A percentile compares a stretch with the other conserved stretches of the same genome.
phyloP scores from a whole-genome alignment of 2,113 vertebrate genomes.

The Phrynosoma platyrhinos region DNA sequence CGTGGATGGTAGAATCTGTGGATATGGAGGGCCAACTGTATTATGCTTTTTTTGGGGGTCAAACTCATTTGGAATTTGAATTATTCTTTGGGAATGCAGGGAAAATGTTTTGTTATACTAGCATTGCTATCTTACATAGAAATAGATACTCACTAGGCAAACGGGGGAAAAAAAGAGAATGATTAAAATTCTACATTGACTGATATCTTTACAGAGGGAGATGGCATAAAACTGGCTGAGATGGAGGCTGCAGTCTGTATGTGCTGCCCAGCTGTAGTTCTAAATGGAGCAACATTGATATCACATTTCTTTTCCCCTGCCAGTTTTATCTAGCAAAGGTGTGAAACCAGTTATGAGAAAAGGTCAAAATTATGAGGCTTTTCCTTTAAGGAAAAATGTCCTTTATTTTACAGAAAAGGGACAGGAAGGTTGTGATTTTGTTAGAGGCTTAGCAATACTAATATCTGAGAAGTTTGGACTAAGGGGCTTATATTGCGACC shows the following conservation, averaged over 20 bases:
- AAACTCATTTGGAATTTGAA: not conserved
- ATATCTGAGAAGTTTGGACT: not conserved
- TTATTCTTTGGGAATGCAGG: not conserved
- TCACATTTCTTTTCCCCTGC: constrained; percentile 75
- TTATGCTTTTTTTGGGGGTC: not conserved
- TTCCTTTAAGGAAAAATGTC: not conserved
- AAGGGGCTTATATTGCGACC: too few species aligned
- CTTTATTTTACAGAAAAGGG: not conserved
- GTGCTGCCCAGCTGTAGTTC: constrained; percentile 71
- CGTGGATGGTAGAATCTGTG: too few species aligned
- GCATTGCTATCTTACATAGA: constrained; percentile 14
- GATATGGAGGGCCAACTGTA: too few species aligned
- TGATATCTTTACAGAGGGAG: constrained; percentile 47
- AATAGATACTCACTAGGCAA: constrained; percentile 45
- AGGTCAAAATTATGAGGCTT: not conserved
- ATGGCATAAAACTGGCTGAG: constrained; percentile 72
- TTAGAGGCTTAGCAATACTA: not conserved
- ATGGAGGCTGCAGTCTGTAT: constrained; percentile 71
- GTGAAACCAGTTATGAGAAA: constrained; percentile 74
- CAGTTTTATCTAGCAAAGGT: constrained; percentile 75
- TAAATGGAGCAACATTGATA: constrained; percentile 78
- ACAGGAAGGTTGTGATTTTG: not conserved
- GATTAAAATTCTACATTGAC: constrained; percentile 76
- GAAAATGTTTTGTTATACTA: not conserved
- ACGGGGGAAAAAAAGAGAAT: constrained; percentile 63